A percentile compares a stretch with the other conserved stretches of the same genome.
Conservation (phyloP, 2,797 vertebrate species). For the Oceanodroma leucorhoa region DNA sequence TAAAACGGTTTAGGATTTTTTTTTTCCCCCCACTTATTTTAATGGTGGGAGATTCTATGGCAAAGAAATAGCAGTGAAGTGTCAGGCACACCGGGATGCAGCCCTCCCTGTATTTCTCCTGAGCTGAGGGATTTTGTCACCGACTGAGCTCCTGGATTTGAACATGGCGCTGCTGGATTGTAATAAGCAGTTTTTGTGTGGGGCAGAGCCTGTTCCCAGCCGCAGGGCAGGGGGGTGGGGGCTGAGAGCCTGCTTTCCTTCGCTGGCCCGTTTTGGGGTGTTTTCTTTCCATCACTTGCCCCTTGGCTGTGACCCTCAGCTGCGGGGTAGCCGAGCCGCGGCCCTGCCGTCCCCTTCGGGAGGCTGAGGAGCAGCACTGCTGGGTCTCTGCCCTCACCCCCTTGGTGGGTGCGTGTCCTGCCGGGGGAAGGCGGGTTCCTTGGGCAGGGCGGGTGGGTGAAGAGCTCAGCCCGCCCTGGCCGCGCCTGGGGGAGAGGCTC, state of each 20-base stretch:
- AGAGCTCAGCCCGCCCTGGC: background rate
- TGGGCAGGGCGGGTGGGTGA: background rate
- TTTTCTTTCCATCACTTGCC: background rate
- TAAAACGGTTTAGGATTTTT: background rate
- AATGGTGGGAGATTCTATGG: background rate
- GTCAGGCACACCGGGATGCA: background rate
- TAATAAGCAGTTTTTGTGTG: background rate
- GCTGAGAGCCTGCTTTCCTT: background rate
- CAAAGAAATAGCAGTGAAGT: background rate
- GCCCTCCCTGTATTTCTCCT: background rate
- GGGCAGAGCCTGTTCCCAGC: background rate
- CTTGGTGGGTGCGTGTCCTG: accelerated
- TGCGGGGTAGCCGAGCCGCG: accelerated
- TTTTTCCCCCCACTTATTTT: background rate
- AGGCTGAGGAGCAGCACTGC: background rate
- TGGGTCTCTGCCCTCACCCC: background rate
- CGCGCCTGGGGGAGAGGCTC: accelerated
- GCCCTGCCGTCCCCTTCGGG: background rate
- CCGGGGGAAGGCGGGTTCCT: background rate
- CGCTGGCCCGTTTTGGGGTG: background rate
- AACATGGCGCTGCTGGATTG: background rate
- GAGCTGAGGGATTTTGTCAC: background rate
- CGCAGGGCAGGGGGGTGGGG: accelerated
- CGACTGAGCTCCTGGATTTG: background rate
- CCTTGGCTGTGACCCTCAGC: background rate